Evolutionary conservation across 1,140 invertebrate genomes (phyloP).

Genomic region (Drosophila sucinea): DNA sequence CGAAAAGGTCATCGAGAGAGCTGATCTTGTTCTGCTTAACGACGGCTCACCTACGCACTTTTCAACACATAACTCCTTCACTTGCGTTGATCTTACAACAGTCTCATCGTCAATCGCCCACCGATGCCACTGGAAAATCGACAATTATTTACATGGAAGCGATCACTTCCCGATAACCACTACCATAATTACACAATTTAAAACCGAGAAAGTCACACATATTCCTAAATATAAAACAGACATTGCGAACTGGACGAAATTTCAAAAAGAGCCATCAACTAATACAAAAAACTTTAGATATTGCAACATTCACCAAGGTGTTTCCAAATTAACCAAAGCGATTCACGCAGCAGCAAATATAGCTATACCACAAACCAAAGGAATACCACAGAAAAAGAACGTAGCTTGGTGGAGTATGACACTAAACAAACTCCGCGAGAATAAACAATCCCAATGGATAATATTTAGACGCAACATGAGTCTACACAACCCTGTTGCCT

Average conservation of each 20-base stretch:
- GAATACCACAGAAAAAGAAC: neutral
- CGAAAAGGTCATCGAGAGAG: neutral
- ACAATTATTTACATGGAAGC: no score
- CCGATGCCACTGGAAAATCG: no score
- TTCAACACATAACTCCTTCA: no score
- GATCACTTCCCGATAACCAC: no score
- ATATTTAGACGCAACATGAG: neutral
- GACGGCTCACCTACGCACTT: neutral
- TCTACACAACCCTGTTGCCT: neutral
- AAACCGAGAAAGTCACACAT: no score
- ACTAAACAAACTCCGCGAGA: neutral
- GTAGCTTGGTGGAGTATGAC: neutral
- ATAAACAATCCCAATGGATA: neutral
- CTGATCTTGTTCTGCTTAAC: neutral
- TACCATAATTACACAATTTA: no score
- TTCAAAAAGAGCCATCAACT: neutral
- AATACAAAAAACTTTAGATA: neutral
- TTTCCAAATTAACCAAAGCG: slow-evolving; percentile 1
- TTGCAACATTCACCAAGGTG: slow-evolving; percentile 5
- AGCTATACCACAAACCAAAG: slow-evolving; percentile 15
- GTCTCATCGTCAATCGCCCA: no score
- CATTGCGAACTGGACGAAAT: neutral
- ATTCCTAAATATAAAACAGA: no score
- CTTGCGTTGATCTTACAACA: no score
- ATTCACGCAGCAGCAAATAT: slow-evolving; percentile 4